phyloP scores from a whole-genome alignment of 2,888 invertebrate genomes.

The Clitarchus hookeri region DNA sequence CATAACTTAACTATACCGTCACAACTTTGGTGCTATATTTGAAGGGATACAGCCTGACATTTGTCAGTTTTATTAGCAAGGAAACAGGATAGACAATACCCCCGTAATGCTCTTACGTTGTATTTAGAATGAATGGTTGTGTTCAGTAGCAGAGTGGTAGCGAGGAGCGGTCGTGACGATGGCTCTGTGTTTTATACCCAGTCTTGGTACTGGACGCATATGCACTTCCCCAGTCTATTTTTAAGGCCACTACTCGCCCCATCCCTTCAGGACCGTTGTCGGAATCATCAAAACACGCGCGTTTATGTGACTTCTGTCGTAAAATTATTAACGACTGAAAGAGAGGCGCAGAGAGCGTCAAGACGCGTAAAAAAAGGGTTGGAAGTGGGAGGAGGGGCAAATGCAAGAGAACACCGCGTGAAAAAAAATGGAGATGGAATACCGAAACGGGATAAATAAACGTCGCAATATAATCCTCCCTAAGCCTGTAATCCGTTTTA shows the following conservation, averaged over 20 bases:
- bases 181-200: not conserved
- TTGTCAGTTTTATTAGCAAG: no score
- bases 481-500: slow-evolving; percentile 32
- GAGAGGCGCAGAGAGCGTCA: slow-evolving; percentile 1
- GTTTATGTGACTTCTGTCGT: not conserved
- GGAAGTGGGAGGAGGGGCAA: not conserved
- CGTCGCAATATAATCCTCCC: slow-evolving; percentile 28
- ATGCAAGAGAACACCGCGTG: not conserved
- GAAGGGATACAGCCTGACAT: no score
- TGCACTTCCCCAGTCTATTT: not conserved
- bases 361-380: not conserved
- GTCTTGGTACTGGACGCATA: not conserved
- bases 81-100: no score
- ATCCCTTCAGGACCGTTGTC: not conserved
- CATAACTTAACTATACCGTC: no score
- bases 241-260: not conserved
- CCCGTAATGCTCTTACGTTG: no score
- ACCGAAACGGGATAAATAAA: slow-evolving; percentile 25
- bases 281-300: slow-evolving; percentile 8
- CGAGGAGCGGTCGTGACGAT: not conserved
- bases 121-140: no score
- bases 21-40: no score
- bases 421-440: slow-evolving; percentile 14
- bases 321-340: not conserved
- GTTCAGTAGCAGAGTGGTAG: not conserved